These are phyloP conservation scores for Euwallacea similis DNA, from an alignment of 1,140 invertebrate genomes.

Conservation along the genomic window DNA sequence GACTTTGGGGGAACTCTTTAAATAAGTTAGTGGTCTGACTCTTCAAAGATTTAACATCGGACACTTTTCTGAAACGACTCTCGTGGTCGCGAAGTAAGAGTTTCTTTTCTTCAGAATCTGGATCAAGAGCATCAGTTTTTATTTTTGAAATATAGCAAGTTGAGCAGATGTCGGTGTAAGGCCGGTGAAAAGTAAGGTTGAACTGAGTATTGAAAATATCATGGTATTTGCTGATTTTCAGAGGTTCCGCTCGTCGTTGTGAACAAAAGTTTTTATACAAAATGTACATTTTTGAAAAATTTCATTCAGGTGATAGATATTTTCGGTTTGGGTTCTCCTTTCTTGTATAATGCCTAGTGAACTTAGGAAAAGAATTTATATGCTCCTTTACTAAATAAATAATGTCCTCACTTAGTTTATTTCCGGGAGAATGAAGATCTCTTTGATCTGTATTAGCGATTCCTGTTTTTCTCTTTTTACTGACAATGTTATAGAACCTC, in stretches of 20 bases:
- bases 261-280: too few species aligned
- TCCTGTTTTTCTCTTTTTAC: too few species aligned
- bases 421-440: too few species aligned
- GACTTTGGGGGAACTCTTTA: conserved; percentile 1
- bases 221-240: conserved; percentile 11
- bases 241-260: conserved; percentile 6
- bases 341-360: too few species aligned
- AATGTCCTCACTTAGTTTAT: too few species aligned
- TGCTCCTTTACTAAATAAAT: too few species aligned
- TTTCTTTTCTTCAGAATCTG: conserved; percentile 11
- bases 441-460: too few species aligned
- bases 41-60: conserved; percentile 7
- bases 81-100: not conserved
- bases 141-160: conserved; percentile 23
- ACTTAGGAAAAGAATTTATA: too few species aligned
- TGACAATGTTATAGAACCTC: too few species aligned
- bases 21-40: conserved; percentile 7
- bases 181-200: conserved; percentile 21
- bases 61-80: conserved; percentile 17
- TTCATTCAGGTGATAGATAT: too few species aligned
- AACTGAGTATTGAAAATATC: conserved; percentile 20
- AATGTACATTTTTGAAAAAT: too few species aligned
- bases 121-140: conserved; percentile 1
- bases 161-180: conserved; percentile 25
- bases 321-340: too few species aligned